phyloP scores from a whole-genome alignment of 2,888 invertebrate species.

The Metallyticus violacea region DNA sequence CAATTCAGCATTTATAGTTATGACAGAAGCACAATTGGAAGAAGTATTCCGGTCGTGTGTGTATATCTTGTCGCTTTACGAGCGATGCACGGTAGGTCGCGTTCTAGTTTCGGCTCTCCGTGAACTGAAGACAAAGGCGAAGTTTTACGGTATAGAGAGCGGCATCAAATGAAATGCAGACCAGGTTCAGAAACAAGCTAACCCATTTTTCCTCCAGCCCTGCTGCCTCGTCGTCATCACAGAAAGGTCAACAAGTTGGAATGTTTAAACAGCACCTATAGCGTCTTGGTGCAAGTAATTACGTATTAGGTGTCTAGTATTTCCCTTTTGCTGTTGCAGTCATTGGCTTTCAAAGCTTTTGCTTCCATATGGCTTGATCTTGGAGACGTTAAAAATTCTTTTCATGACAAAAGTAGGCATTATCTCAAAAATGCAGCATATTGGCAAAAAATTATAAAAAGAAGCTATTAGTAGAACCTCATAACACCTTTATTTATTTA shows the following conservation, averaged over 20 bases:
- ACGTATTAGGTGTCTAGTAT: too few relatives aligned
- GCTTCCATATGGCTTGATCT: too few relatives aligned
- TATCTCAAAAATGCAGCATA: too few relatives aligned
- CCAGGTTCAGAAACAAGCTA: neutral
- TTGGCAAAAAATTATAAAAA: too few relatives aligned
- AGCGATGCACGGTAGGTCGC: too few relatives aligned
- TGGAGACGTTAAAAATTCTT: too few relatives aligned
- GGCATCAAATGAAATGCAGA: neutral
- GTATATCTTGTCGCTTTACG: too few relatives aligned
- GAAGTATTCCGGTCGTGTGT: neutral
- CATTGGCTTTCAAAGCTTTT: too few relatives aligned
- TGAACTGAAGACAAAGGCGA: neutral
- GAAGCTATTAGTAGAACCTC: too few relatives aligned
- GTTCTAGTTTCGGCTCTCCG: neutral
- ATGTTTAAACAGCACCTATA: neutral
- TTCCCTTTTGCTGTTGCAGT: too few relatives aligned
- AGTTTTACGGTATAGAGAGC: neutral
- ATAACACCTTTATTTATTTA: too few relatives aligned
- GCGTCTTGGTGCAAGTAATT: neutral
- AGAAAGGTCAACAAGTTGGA: neutral
- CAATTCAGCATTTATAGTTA: neutral
- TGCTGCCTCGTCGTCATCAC: neutral
- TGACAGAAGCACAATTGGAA: neutral
- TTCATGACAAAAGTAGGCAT: too few relatives aligned
- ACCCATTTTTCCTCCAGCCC: neutral